Evolutionary conservation across 2,113 vertebrate species (phyloP).

Genomic region (Gasterosteus aculeatus): DNA sequence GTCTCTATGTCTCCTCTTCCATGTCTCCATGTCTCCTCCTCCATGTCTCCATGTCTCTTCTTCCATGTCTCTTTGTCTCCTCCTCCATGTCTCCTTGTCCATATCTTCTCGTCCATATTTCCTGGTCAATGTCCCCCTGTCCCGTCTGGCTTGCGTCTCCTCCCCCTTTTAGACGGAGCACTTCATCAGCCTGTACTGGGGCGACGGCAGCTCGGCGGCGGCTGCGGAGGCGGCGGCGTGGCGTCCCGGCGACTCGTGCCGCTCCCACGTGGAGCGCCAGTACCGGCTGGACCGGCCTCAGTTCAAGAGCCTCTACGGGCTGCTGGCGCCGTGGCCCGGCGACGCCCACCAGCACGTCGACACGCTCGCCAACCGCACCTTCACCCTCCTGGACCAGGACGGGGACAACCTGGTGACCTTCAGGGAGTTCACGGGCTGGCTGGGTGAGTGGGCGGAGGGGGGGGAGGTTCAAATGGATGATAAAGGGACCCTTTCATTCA

Average conservation of each 20-base stretch:
- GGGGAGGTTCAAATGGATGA: too few species aligned
- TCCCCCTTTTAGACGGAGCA: conserved; percentile 85
- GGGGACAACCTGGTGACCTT: conserved; percentile 86
- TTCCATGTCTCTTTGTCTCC: too few species aligned
- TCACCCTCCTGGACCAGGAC: conserved; percentile 90
- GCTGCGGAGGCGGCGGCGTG: conserved; percentile 67
- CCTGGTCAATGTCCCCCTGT: too few species aligned
- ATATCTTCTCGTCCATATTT: too few species aligned
- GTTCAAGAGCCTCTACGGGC: conserved; percentile 87
- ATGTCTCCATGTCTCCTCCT: too few species aligned
- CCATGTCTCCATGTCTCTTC: too few species aligned
- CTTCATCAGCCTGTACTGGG: conserved; percentile 93
- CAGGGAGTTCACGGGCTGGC: conserved; percentile 85
- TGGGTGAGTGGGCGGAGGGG: conserved; percentile 87
- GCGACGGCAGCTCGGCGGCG: conserved; percentile 46
- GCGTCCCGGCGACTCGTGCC: conserved; percentile 79
- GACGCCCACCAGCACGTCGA: conserved; percentile 84
- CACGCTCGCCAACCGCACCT: conserved; percentile 86
- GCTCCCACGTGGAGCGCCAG: conserved; percentile 87
- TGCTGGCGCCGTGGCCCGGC: conserved; percentile 88
- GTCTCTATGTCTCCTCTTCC: too few species aligned
- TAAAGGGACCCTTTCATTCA: not conserved
- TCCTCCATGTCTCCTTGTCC: not conserved
- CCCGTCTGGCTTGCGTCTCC: too few species aligned
- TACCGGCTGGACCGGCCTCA: conserved; percentile 90